A percentile compares a stretch with the other conserved stretches of the same genome.
phyloP scores from a whole-genome alignment of 2,797 vertebrate species.

The Halcyon badia region DNA sequence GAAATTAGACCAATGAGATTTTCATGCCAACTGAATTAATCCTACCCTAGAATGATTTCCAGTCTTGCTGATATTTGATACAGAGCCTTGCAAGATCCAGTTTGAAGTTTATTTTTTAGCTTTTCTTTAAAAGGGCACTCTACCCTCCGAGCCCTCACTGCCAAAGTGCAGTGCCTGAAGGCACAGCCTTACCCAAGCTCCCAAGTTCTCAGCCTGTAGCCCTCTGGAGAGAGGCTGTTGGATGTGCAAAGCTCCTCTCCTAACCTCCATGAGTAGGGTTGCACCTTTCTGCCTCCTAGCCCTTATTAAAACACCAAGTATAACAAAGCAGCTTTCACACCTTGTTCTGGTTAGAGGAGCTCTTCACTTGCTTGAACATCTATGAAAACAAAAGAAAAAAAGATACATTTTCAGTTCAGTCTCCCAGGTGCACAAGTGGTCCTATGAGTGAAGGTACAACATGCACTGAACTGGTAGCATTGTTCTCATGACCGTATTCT shows the following conservation, averaged over 20 bases:
- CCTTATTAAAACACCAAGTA: not conserved
- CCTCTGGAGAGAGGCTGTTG: not conserved
- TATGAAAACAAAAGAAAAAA: not conserved
- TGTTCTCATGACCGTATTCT: not conserved
- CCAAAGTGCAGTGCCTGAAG: not conserved
- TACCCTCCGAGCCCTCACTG: rapidly evolving
- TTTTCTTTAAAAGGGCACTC: not conserved
- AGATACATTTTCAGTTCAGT: not conserved
- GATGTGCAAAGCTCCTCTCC: not conserved
- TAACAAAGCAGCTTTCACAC: not conserved
- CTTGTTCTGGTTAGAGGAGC: not conserved
- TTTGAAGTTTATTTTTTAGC: not conserved
- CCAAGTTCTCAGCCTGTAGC: not conserved
- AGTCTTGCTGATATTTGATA: not conserved
- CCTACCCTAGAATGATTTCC: not conserved
- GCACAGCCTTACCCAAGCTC: not conserved
- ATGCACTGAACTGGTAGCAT: not conserved
- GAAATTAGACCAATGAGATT: not conserved
- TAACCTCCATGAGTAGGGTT: not conserved
- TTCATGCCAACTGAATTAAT: not conserved
- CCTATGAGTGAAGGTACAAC: not conserved
- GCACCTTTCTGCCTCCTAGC: not conserved
- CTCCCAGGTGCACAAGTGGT: not conserved
- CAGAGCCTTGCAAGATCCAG: not conserved
- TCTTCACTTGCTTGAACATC: not conserved